Evolutionary conservation across 2,888 invertebrate species (phyloP).

Genomic region (Leucoptera coffeella): DNA sequence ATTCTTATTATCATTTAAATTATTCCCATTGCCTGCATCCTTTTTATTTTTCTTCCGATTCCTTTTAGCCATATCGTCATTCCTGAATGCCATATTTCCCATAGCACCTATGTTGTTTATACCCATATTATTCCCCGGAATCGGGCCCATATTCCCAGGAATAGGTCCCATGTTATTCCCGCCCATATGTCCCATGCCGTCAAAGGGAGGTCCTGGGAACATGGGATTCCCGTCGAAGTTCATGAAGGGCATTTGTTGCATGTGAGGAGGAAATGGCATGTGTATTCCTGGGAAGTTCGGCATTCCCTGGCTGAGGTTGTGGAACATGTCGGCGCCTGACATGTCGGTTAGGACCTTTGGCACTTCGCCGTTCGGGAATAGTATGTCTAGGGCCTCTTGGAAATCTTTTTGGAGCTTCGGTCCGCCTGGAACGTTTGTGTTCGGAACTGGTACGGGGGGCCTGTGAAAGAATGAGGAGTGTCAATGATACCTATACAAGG

Average conservation of each 20-base stretch:
- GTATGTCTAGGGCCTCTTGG: conserved; percentile 60
- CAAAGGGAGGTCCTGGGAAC: too few species aligned
- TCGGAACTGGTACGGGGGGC: conserved; percentile 4
- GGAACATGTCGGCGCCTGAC: conserved; percentile 9
- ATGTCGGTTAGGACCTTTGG: conserved; percentile 11
- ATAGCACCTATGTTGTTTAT: too few species aligned
- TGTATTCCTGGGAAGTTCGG: conserved; percentile 10
- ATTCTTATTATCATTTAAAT: conserved; percentile 8
- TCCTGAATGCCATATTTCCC: too few species aligned
- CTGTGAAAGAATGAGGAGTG: background rate
- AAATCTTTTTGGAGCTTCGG: conserved; percentile 53
- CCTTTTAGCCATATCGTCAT: too few species aligned
- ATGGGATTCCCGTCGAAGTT: conserved; percentile 27
- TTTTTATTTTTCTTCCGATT: conserved; percentile 1
- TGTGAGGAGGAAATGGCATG: conserved; percentile 11
- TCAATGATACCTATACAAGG: too few species aligned
- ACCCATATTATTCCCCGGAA: too few species aligned
- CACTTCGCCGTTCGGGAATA: too few species aligned
- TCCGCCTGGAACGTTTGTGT: conserved; percentile 7
- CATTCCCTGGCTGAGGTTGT: conserved; percentile 12
- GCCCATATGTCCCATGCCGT: too few species aligned
- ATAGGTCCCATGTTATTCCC: too few species aligned
- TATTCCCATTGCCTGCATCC: background rate
- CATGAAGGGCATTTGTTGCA: conserved; percentile 17
- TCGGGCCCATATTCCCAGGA: too few species aligned